phyloP scores from a whole-genome alignment of 2,888 invertebrate genomes.

The Caenorhabditis imperialis region DNA sequence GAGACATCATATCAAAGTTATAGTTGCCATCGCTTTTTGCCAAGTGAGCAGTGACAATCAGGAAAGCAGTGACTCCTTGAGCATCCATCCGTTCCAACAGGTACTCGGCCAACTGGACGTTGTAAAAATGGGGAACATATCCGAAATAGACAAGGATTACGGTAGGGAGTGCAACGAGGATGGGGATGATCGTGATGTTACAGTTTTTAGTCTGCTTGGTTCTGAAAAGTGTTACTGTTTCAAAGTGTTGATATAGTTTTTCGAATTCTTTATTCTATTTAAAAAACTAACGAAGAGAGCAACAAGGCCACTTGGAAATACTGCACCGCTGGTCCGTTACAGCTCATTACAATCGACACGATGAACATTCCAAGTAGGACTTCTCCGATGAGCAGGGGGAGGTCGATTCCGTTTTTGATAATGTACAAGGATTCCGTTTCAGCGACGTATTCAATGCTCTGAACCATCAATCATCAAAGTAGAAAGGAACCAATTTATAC shows the following conservation, averaged over 20 bases:
- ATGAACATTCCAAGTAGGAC: conserved; percentile 20
- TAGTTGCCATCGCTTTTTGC: conserved; percentile 4
- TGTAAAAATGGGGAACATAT: conserved; percentile 3
- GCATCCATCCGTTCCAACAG: conserved; percentile 9
- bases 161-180: conserved; percentile 8
- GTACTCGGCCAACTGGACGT: background rate
- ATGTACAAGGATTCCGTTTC: conserved; percentile 31
- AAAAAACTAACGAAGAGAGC: conserved; percentile 10
- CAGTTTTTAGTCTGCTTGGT: conserved; percentile 6
- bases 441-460: conserved; percentile 26
- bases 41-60: conserved; percentile 9
- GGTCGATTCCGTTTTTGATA: conserved; percentile 31
- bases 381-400: conserved; percentile 19
- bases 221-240: too few species aligned
- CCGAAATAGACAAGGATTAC: conserved; percentile 18
- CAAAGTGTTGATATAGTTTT: too few species aligned
- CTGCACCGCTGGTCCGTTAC: conserved; percentile 25
- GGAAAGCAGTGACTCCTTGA: conserved; percentile 11
- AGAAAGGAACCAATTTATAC: too few species aligned
- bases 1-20: conserved; percentile 8
- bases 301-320: conserved; percentile 28
- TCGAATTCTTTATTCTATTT: background rate
- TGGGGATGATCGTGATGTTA: conserved; percentile 3
- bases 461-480: background rate
- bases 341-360: conserved; percentile 23